A percentile compares a stretch with the other conserved stretches of the same genome.
These are phyloP conservation scores for Drosophila tropicalis DNA, from an alignment of 1,140 invertebrate species.

Conservation along the genomic window DNA sequence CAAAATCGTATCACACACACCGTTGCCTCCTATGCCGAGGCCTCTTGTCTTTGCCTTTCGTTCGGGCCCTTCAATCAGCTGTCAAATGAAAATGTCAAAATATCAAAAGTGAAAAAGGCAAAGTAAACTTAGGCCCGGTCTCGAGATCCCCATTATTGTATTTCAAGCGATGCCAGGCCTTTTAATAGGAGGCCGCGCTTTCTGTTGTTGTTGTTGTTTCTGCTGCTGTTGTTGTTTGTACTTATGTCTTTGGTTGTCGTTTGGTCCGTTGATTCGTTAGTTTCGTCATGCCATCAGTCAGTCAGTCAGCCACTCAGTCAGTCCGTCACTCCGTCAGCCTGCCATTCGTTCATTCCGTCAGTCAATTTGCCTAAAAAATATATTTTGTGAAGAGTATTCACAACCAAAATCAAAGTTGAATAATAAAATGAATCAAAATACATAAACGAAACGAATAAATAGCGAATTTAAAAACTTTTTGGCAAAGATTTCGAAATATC, in stretches of 20 bases:
- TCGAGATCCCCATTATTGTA: slow-evolving; percentile 71
- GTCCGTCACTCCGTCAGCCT: slow-evolving; percentile 28
- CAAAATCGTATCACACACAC: slow-evolving; percentile 63
- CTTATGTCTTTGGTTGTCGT: slow-evolving; percentile 47
- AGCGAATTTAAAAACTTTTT: no score
- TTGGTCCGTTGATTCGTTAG: slow-evolving; percentile 70
- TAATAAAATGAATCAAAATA: not conserved
- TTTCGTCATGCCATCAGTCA: slow-evolving; percentile 78
- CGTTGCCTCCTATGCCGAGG: slow-evolving; percentile 24
- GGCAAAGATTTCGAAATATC: no score
- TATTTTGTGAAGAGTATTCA: slow-evolving; percentile 2
- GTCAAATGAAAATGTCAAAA: slow-evolving; percentile 82
- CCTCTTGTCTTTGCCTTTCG: slow-evolving; percentile 27
- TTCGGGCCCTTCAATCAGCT: slow-evolving; percentile 76
- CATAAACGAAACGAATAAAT: no score
- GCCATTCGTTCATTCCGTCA: slow-evolving; percentile 18
- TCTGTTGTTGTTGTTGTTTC: slow-evolving; percentile 38
- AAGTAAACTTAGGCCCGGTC: slow-evolving; percentile 75
- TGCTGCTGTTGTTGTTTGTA: slow-evolving; percentile 35
- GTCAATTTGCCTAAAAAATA: not conserved
- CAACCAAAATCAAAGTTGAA: not conserved
- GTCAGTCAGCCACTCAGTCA: slow-evolving; percentile 54
- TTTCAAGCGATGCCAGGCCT: slow-evolving; percentile 66
- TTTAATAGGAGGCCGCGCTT: slow-evolving; percentile 64
- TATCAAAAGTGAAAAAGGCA: slow-evolving; percentile 81